phyloP scores from a whole-genome alignment of 2,797 vertebrate genomes.

The Siniperca obscura region DNA sequence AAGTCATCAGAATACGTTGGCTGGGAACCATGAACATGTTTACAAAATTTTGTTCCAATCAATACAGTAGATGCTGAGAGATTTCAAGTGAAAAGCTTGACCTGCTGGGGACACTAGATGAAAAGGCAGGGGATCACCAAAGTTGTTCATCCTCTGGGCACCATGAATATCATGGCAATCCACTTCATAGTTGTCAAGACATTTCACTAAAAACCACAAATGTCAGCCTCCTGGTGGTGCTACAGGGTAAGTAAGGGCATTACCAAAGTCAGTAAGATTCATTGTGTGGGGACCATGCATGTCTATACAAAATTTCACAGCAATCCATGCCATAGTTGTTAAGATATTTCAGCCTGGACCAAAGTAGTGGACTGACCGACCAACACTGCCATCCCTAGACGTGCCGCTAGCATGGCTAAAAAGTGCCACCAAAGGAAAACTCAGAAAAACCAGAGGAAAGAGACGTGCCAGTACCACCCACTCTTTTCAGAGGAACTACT shows the following conservation, averaged over 20 bases:
- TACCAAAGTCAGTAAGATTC: background rate
- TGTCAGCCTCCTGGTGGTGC: background rate
- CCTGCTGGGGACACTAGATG: background rate
- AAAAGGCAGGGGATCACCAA: background rate
- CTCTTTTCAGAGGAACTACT: background rate
- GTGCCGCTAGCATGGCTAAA: background rate
- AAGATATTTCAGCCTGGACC: background rate
- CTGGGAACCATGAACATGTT: background rate
- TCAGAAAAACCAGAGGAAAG: background rate
- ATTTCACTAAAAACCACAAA: background rate
- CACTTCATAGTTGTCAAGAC: background rate
- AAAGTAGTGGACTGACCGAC: background rate
- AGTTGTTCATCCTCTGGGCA: background rate
- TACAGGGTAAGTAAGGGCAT: background rate
- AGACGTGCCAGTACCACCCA: constrained; percentile 11
- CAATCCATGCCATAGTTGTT: background rate
- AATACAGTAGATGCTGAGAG: background rate
- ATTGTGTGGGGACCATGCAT: background rate
- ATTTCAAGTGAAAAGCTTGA: background rate
- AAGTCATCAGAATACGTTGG: background rate
- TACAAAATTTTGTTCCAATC: background rate
- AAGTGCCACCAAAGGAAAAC: constrained; percentile 8
- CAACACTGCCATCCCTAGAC: background rate
- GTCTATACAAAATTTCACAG: background rate
- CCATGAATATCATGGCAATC: background rate